Evolutionary conservation across 2,888 invertebrate genomes (phyloP).

Genomic region (Drosophila austrosaltans): DNA sequence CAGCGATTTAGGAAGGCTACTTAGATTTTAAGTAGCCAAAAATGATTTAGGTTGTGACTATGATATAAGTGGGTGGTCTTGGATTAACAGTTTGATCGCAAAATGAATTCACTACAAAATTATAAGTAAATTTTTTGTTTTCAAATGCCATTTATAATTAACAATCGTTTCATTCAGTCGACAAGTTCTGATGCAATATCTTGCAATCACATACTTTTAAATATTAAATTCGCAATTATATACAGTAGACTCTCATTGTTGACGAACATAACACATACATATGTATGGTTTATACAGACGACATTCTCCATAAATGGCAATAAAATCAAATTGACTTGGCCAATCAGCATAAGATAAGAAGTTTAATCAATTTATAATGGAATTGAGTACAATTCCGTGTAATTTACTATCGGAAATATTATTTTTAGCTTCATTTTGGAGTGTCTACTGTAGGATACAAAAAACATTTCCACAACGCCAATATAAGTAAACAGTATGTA

Average conservation of each 20-base stretch:
- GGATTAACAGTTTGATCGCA: too few species aligned
- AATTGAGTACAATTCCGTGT: background rate
- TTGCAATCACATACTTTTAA: background rate
- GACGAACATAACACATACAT: background rate
- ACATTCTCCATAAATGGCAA: background rate
- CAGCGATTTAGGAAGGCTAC: background rate
- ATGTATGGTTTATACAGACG: too few species aligned
- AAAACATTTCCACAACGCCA: background rate
- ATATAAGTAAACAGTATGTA: background rate
- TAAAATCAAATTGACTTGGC: background rate
- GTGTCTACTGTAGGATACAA: background rate
- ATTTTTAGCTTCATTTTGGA: background rate
- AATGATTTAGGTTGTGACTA: background rate
- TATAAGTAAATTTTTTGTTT: too few species aligned
- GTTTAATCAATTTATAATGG: background rate
- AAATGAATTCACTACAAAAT: too few species aligned
- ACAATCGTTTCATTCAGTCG: background rate
- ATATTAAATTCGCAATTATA: background rate
- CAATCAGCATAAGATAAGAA: background rate
- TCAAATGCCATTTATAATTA: too few species aligned
- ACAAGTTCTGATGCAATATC: background rate
- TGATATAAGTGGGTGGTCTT: background rate
- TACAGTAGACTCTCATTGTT: background rate
- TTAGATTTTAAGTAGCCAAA: background rate
- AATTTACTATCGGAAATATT: slow-evolving; percentile 1